Conservation (phyloP, 2,113 vertebrate genomes). For the Cnemophilus loriae region DNA sequence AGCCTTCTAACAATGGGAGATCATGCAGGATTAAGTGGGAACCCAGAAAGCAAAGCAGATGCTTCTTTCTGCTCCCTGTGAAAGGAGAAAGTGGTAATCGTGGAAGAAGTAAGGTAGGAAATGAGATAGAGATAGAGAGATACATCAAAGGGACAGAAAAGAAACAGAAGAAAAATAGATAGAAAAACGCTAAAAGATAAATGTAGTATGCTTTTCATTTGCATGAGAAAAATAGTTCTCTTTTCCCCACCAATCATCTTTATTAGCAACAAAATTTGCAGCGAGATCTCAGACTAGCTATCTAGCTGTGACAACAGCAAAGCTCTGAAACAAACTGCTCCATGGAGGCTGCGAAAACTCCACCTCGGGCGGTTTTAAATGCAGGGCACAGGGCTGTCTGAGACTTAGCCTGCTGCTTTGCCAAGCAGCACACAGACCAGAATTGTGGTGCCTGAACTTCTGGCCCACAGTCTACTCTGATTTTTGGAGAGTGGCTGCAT, state of each 20-base stretch:
- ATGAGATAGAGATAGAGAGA: not conserved
- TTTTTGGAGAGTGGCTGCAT: not conserved
- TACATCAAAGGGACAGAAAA: not conserved
- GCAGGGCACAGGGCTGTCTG: not conserved
- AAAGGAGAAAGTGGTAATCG: not conserved
- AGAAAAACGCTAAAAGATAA: not conserved
- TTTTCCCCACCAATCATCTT: constrained; percentile 26
- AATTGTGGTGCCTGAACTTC: not conserved
- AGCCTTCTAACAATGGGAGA: not conserved
- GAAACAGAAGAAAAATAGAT: constrained; percentile 1
- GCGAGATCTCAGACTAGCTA: not conserved
- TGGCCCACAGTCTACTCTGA: not conserved
- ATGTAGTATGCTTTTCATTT: constrained; percentile 27
- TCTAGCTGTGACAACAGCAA: constrained; percentile 27
- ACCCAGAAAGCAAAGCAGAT: not conserved
- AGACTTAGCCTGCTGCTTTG: not conserved
- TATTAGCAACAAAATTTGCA: constrained; percentile 44
- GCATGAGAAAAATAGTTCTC: constrained; percentile 22
- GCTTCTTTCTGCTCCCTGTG: not conserved
- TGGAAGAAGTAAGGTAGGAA: not conserved
- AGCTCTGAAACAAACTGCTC: constrained; percentile 12
- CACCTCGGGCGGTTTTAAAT: not conserved
- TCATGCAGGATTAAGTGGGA: not conserved
- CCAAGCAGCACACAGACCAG: not conserved
- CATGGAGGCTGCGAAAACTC: not conserved